Evolutionary conservation across 2,113 vertebrate species (phyloP).

Genomic region (Microcebus tavaratra): DNA sequence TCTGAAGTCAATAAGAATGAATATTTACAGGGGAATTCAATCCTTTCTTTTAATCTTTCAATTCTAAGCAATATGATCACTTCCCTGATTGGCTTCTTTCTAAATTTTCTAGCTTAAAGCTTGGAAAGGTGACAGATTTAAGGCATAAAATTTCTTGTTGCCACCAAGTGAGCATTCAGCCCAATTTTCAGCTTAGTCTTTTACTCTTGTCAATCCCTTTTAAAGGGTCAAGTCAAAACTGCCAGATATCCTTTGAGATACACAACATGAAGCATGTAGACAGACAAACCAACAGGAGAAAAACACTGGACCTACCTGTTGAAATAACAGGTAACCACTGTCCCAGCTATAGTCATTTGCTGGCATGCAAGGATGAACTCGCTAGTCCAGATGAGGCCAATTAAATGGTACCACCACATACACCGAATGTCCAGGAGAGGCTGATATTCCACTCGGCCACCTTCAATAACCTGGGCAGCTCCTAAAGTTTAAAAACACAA

Average conservation of each 20-base stretch:
- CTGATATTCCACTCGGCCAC: conserved; percentile 85
- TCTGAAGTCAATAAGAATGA: neutral
- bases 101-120: neutral
- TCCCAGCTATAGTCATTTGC: conserved; percentile 84
- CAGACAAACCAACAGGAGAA: neutral
- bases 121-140: neutral
- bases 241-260: neutral
- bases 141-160: neutral
- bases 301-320: conserved; percentile 83
- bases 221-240: neutral
- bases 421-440: conserved; percentile 82
- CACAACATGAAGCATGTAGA: neutral
- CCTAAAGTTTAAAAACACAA: conserved; percentile 82
- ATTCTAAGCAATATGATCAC: neutral
- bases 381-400: conserved; percentile 89
- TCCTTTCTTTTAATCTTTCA: neutral
- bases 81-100: neutral
- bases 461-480: conserved; percentile 76
- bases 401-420: conserved; percentile 89
- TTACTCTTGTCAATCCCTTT: neutral
- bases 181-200: neutral
- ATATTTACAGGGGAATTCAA: neutral
- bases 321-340: conserved; percentile 85
- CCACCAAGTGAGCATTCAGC: neutral
- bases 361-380: conserved; percentile 89